phyloP scores from a whole-genome alignment of 1,140 invertebrate genomes.

The Psilanteris sp. region DNA sequence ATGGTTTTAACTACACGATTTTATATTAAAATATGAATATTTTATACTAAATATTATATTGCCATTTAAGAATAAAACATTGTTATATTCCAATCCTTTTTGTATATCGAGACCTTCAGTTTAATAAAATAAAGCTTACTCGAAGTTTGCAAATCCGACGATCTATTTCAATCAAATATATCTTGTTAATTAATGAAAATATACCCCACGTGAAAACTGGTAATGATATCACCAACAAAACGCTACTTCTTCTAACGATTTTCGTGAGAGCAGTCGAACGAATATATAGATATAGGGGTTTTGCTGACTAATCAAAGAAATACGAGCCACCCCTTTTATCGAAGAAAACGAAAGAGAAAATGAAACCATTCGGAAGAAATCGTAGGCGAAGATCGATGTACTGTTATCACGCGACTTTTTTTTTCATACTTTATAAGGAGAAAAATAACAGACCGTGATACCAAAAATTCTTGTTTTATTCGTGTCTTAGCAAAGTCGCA shows the following conservation, averaged over 20 bases:
- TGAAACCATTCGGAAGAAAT: slow-evolving; percentile 50
- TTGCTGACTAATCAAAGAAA: slow-evolving; percentile 65
- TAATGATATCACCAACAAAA: slow-evolving; percentile 30
- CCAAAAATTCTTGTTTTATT: slow-evolving; percentile 10
- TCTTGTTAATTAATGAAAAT: slow-evolving; percentile 27
- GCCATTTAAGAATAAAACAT: no score
- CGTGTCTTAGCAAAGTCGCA: not conserved
- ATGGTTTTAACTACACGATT: no score
- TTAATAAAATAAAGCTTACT: no score
- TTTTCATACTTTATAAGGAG: slow-evolving; percentile 21
- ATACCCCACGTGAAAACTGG: not conserved
- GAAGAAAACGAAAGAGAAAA: slow-evolving; percentile 52
- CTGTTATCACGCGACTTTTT: slow-evolving; percentile 58
- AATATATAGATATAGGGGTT: slow-evolving; percentile 38
- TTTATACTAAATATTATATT: no score
- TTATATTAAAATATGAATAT: no score
- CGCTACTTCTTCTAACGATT: slow-evolving; percentile 38
- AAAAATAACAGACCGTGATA: slow-evolving; percentile 17
- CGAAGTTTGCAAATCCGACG: no score
- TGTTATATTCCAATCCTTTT: no score
- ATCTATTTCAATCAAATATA: no score
- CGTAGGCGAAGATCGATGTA: slow-evolving; percentile 54
- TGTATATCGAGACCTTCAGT: no score
- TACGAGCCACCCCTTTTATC: slow-evolving; percentile 55
- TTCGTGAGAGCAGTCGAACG: slow-evolving; percentile 22